Conservation (phyloP, 1,140 invertebrate species). For the Agrypnia vestita region DNA sequence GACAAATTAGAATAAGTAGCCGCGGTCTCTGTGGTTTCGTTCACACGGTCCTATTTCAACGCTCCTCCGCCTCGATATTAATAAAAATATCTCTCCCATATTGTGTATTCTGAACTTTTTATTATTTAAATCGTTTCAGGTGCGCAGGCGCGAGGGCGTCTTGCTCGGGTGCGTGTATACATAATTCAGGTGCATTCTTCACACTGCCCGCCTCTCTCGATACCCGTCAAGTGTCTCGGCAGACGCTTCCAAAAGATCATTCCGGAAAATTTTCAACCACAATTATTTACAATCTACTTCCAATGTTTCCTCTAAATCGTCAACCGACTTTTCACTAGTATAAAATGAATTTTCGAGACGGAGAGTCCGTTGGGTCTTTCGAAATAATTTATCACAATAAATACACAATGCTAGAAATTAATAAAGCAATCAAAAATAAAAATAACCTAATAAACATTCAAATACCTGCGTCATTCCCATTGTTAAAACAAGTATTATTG, state of each 20-base stretch:
- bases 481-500: too few species aligned
- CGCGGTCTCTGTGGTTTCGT: background rate
- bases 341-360: too few species aligned
- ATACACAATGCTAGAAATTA: too few species aligned
- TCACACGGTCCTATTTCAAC: constrained; percentile 40
- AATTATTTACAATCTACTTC: too few species aligned
- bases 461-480: too few species aligned
- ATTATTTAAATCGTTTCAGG: constrained; percentile 35
- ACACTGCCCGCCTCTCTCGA: background rate
- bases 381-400: too few species aligned
- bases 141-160: constrained; percentile 42
- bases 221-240: constrained; percentile 27
- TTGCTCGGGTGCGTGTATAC: constrained; percentile 39
- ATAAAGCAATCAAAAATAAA: too few species aligned
- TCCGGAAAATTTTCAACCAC: background rate
- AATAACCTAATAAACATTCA: too few species aligned
- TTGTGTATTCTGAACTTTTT: constrained; percentile 40
- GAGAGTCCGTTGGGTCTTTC: too few species aligned
- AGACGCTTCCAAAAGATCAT: constrained; percentile 16
- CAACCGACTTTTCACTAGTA: too few species aligned
- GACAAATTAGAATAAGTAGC: too few species aligned
- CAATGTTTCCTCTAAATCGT: too few species aligned
- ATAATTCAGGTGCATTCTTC: constrained; percentile 49
- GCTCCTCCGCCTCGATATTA: constrained; percentile 13
- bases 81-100: constrained; percentile 40